phyloP scores from a whole-genome alignment of 2,113 vertebrate species.

The Oncorhynchus mykiss region DNA sequence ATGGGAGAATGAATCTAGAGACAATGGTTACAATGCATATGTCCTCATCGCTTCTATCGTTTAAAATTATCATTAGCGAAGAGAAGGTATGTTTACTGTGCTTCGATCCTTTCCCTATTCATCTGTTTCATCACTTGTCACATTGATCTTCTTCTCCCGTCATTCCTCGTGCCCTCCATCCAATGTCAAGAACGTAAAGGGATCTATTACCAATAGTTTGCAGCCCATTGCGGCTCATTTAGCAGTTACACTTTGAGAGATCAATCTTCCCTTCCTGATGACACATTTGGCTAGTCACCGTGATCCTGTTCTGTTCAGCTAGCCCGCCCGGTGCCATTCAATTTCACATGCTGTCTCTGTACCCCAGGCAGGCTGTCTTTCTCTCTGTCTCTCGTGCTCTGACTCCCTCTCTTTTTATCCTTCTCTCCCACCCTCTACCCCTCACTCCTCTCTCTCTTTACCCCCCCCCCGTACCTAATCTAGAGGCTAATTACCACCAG shows the following conservation, averaged over 20 bases:
- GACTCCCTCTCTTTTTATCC: conserved; percentile 6
- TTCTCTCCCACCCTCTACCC: too few relatives aligned
- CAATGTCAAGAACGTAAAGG: conserved; percentile 27
- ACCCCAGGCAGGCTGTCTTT: conserved; percentile 16
- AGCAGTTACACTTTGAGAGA: conserved; percentile 23
- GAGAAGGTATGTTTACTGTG: not conserved
- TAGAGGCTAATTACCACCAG: conserved; percentile 60
- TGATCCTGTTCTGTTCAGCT: conserved; percentile 20
- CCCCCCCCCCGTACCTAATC: conserved; percentile 15
- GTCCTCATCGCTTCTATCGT: not conserved
- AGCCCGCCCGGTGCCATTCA: conserved; percentile 29
- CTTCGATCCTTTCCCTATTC: not conserved
- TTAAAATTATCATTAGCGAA: conserved; percentile 4
- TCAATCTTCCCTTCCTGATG: conserved; percentile 28
- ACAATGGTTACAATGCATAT: not conserved
- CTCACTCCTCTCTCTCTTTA: too few relatives aligned
- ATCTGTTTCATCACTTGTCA: conserved; percentile 4
- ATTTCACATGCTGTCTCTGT: conserved; percentile 48
- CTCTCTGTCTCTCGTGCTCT: too few relatives aligned
- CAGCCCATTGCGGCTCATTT: conserved; percentile 35
- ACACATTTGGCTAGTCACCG: conserved; percentile 11
- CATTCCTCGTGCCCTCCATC: conserved; percentile 4
- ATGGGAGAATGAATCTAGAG: not conserved
- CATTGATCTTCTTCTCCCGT: too few relatives aligned
- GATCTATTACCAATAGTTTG: conserved; percentile 36